Evolutionary conservation across 1,140 invertebrate species (phyloP), one percentile per base, ranked within the genome.

Genomic region (Heliconius nattereri): DNA sequence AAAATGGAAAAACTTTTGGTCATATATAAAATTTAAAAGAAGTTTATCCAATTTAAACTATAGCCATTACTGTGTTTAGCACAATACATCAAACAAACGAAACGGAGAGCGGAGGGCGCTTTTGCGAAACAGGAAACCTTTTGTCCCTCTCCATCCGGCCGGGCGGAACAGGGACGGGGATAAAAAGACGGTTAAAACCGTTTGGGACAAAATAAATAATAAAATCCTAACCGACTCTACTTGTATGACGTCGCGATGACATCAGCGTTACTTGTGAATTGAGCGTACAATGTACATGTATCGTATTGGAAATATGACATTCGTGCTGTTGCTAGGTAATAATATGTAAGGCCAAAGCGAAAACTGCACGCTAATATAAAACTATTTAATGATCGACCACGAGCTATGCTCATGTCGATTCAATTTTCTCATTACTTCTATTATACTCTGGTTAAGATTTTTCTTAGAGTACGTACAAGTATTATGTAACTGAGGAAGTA

Each of bases 261-360:
- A 92, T 94, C 92, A 94, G 82, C 90, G 81, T 85, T 82, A 86
- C 86, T 93, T 92, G 90, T 92, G 89, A 89, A 90, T 91, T 91
- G 85, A 90, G 87, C 87, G 84, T 90, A 91, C 86, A 90, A 77
- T 23, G 37, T 52, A 77, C 70, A 71, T 71, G 45, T 72, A 71
- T 16, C 26, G 52, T 75, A 20, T 66, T 72, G 40, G 40, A 70
- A 78, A 81, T 76, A 71, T 54, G n/a, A 54, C 45, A 57, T 78
- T 74, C 11, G 19, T 49, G 35, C 57, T 81, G 91, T 92, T 92
- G 90, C 91, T 89, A 91, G 73, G 88, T 83, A 73, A 78, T 60
- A 35, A 66, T 70, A 35, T 66, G 26, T 76, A 26, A 66, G 60
- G 60, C 23, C 60, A 20, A 71, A 76, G 54, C 66, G 49, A 78